Base-by-base conservation (phyloP, 2,888 invertebrate genomes). In the Gisinianus flammeolus region DNA sequence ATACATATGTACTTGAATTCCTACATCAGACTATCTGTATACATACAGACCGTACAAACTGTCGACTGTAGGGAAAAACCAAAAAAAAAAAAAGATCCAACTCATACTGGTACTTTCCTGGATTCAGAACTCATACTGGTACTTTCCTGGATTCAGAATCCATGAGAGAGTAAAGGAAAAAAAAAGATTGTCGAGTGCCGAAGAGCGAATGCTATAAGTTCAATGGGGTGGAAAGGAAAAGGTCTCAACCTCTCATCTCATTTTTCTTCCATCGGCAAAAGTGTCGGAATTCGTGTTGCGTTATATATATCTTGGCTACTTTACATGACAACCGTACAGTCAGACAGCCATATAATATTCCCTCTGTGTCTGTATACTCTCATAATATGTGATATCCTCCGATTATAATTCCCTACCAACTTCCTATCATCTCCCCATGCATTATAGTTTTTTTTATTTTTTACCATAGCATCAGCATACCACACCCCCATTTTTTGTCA, bases 191-290 rank as follows among this genome's bases (percentile, higher is more conserved):
- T 58, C 58, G 58, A 58, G 58, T 2, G 24, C 24, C n/a, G 24
- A 6, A 44, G 58, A 24, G 58, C 24, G 22, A 24, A 58, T 58
- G 58, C 22, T 58, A n/a, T n/a, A 2, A 58, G 58, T 58, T 58
- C 58, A 58, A 58, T 58, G 22, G 58, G 24, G 58, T 58, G 58
- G 58, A 58, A 58, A 58, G n/a, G 22, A 58, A 58, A 58, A 24
- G 24, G 58, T 58, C 58, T 58, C 58, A 58, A 58, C 58, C 58
- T 58, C 24, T 58, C 58, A 58, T 58, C 58, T 58, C 58, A 58
- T 58, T 58, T 58, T 58, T 58, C 58, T 58, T 58, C 58, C 58
- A 58, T 58, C 22, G 58, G 58, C 44, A 44, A 58, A 58, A 58
- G 58, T 58, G 58, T 58, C 58, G 22, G 58, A n/a, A 58, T n/a